Base-by-base conservation (phyloP, 2,888 invertebrate genomes). In the Lacanobia oleracea region DNA sequence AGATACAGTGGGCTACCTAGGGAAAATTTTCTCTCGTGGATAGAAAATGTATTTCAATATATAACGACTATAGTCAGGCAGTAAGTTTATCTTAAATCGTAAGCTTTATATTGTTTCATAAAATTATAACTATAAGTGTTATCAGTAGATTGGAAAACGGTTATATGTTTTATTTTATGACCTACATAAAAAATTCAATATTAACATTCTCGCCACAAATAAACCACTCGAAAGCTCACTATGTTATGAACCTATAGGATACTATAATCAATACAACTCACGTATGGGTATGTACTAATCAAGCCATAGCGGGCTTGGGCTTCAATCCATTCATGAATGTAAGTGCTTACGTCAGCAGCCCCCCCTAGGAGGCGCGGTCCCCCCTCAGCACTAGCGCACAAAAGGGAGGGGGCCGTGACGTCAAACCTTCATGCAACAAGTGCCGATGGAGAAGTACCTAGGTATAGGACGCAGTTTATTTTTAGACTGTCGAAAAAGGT, bases 341-440 rank as follows among this genome's bases (percentile, higher is more conserved):
- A 89, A 89, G 90, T 87, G 84, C 88, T 92, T 94, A 95, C 95
- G 95, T 95, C 95, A 95, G 92, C 89, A 88, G 87, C 86, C 88
- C 82, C 27, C 79, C 83, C 74, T 83, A 90, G 93, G 91, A 90
- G 93, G 92, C 90, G 91, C 92, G 90, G 88, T 79, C 82, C 91
- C 91, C 91, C 89, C 88, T 81, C 81, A 77, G 81, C 83, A 74
- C 83, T 81, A 86, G 75, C 86, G 82, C 86, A 88, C 84, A 84
- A 83, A 83, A 87, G 90, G 90, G 85, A 88, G 87, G 90, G 92
- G 91, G 92, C 85, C 83, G 88, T 95, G 95, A 95, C 95, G 95
- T 95, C 95, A 95, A 94, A 87, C 86, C 80, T 89, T 87, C 89
- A 90, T 93, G 95, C 95, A 95, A 95, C 95, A 95, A 95, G 95